Percentiles rank a stretch among this genome's conserved stretches.
Evolutionary conservation across 2,113 vertebrate species (phyloP).

Genomic region (Dipodomys merriami): DNA sequence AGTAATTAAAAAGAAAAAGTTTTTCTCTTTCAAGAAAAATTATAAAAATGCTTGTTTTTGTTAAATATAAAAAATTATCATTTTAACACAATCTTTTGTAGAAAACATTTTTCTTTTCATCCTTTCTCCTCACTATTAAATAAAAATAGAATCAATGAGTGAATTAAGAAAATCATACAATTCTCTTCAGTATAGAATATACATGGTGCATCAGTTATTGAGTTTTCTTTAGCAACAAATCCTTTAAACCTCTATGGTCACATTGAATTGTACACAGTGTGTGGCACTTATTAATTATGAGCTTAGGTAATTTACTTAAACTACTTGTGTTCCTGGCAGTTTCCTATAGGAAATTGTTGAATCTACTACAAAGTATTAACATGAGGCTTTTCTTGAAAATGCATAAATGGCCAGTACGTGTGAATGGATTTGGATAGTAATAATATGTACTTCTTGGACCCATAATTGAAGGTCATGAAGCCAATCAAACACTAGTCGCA

Average conservation of each 20-base stretch:
- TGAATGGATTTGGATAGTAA: background rate
- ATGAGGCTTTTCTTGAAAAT: constrained; percentile 9
- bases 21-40: background rate
- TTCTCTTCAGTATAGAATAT: background rate
- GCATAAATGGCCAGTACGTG: background rate
- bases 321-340: background rate
- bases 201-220: background rate
- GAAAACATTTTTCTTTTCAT: background rate
- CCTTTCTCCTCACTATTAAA: background rate
- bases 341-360: background rate
- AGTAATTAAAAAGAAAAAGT: background rate
- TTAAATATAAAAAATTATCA: constrained; percentile 13
- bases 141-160: constrained; percentile 8
- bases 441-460: background rate
- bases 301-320: constrained; percentile 34
- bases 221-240: background rate
- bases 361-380: background rate
- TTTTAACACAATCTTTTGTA: background rate
- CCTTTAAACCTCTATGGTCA: background rate
- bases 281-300: background rate
- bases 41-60: background rate
- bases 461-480: background rate
- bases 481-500: constrained; percentile 4
- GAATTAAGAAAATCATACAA: background rate
- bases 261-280: background rate